phyloP scores from a whole-genome alignment of 2,888 invertebrate genomes.

The Pyrocoelia pectoralis region DNA sequence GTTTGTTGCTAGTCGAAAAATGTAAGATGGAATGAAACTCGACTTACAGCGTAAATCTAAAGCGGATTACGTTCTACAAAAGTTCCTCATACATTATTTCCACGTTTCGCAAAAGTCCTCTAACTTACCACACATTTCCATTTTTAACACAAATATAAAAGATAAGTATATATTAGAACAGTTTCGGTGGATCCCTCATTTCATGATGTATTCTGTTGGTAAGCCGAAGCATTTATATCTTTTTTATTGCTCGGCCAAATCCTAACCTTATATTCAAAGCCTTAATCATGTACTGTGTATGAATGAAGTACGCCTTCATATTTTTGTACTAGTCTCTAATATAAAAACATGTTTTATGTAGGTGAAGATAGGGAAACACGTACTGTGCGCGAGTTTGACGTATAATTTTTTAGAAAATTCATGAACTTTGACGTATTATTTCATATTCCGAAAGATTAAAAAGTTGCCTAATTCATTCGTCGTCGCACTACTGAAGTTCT shows the following conservation, averaged over 20 bases:
- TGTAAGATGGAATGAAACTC: conserved; percentile 29
- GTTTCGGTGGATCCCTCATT: conserved; percentile 12
- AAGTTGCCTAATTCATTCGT: neutral
- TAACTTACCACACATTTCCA: conserved; percentile 25
- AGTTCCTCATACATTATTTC: conserved; percentile 31
- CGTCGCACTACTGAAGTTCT: neutral
- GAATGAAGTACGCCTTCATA: neutral
- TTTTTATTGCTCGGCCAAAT: conserved; percentile 1
- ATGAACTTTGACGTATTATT: neutral
- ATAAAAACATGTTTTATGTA: no score
- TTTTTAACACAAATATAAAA: conserved; percentile 26
- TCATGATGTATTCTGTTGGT: neutral
- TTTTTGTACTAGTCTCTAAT: neutral
- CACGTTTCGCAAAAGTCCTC: conserved; percentile 24
- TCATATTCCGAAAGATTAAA: neutral
- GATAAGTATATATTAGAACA: conserved; percentile 18
- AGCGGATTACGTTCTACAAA: conserved; percentile 29
- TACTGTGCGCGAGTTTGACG: neutral
- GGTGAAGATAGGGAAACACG: no score
- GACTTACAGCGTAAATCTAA: conserved; percentile 31
- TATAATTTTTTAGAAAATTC: neutral
- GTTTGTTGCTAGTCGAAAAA: conserved; percentile 10
- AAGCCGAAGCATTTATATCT: neutral
- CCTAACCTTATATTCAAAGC: neutral
- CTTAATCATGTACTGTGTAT: neutral